A percentile compares a stretch with the other conserved stretches of the same genome.
Conservation (phyloP, 1,140 invertebrate genomes). For the Dinothrombium tinctorium region DNA sequence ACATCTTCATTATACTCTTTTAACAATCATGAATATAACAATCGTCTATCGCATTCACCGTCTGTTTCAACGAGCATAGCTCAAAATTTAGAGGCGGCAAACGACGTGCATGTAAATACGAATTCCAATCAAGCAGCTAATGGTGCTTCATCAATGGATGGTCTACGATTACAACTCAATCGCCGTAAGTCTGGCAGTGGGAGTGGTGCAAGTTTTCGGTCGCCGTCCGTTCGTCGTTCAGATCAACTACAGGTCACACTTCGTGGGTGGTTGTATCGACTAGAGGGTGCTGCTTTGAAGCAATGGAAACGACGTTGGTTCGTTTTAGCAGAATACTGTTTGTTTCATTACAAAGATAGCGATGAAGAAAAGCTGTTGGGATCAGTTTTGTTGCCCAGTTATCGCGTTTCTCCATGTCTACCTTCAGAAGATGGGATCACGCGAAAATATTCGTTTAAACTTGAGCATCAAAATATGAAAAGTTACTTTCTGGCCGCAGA, state of each 20-base stretch:
- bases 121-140: too few relatives aligned
- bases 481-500: conserved; percentile 76
- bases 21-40: too few relatives aligned
- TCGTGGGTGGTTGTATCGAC: conserved; percentile 70
- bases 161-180: background rate
- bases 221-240: conserved; percentile 21
- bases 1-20: too few relatives aligned
- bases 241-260: conserved; percentile 48
- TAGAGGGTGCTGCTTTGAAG: conserved; percentile 69
- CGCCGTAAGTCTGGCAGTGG: background rate
- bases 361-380: conserved; percentile 69
- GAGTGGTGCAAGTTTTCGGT: conserved; percentile 13
- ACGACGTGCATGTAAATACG: too few relatives aligned
- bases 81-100: too few relatives aligned
- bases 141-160: too few relatives aligned
- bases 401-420: conserved; percentile 20
- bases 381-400: conserved; percentile 70
- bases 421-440: conserved; percentile 55
- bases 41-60: too few relatives aligned
- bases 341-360: conserved; percentile 82
- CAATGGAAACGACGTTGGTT: conserved; percentile 88
- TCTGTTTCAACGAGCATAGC: too few relatives aligned
- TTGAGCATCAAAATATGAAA: conserved; percentile 76
- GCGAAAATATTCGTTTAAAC: conserved; percentile 66
- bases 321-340: conserved; percentile 71